phyloP scores from a whole-genome alignment of 2,113 vertebrate species.

The Erpornis zantholeuca region DNA sequence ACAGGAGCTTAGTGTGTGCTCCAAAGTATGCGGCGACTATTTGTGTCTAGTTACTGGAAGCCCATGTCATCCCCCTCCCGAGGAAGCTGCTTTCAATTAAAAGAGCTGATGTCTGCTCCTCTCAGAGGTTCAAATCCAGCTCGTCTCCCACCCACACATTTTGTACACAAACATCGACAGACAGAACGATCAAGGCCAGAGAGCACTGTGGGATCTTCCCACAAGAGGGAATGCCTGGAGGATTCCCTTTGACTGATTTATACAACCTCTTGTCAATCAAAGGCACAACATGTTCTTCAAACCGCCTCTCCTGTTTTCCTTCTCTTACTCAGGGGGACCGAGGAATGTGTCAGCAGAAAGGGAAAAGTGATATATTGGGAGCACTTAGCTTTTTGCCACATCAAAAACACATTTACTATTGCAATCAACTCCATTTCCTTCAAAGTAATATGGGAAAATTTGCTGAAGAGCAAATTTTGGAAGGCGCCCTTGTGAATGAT shows the following conservation, averaged over 20 bases:
- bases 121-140: slow-evolving; percentile 70
- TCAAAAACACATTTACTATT: slow-evolving; percentile 18
- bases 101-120: slow-evolving; percentile 69
- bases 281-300: slow-evolving; percentile 57
- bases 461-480: slow-evolving; percentile 19
- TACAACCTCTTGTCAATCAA: slow-evolving; percentile 66
- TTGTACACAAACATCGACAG: slow-evolving; percentile 61
- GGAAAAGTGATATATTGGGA: slow-evolving; percentile 9
- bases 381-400: slow-evolving; percentile 23
- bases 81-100: slow-evolving; percentile 78
- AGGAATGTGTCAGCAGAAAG: slow-evolving; percentile 39
- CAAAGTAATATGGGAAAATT: slow-evolving; percentile 4
- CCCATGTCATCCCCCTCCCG: slow-evolving; percentile 10
- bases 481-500: background rate
- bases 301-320: slow-evolving; percentile 62
- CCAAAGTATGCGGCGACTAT: background rate
- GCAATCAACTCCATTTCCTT: slow-evolving; percentile 30
- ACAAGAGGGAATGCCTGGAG: slow-evolving; percentile 68
- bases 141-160: slow-evolving; percentile 73
- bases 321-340: slow-evolving; percentile 41
- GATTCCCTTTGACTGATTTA: slow-evolving; percentile 72
- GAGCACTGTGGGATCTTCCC: slow-evolving; percentile 64
- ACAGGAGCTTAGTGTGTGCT: slow-evolving; percentile 16
- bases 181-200: slow-evolving; percentile 34
- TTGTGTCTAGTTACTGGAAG: slow-evolving; percentile 24